Percentiles rank a stretch among this genome's conserved stretches.
These are phyloP conservation scores for Drosophila ambigua DNA, from an alignment of 1,140 invertebrate genomes.

Conservation along the genomic window DNA sequence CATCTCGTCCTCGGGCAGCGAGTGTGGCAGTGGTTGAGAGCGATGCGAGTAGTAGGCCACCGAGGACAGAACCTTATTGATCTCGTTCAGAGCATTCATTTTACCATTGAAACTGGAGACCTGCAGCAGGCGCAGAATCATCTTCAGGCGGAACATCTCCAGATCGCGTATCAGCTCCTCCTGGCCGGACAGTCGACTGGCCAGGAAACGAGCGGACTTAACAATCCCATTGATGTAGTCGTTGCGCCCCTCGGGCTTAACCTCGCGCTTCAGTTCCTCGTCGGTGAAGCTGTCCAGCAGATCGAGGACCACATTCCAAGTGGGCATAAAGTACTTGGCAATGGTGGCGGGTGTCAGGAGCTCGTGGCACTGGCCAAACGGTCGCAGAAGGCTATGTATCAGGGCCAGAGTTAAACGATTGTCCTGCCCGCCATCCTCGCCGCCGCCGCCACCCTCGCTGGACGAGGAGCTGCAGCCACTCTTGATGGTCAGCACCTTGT, in stretches of 20 bases:
- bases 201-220: conserved; percentile 94
- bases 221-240: conserved; percentile 96
- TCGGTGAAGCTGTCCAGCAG: conserved; percentile 97
- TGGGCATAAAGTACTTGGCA: conserved; percentile 96
- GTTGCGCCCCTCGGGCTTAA: conserved; percentile 97
- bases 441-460: conserved; percentile 46
- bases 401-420: conserved; percentile 89
- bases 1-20: conserved; percentile 88
- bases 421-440: conserved; percentile 66
- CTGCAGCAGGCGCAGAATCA: conserved; percentile 97
- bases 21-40: conserved; percentile 85
- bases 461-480: conserved; percentile 3
- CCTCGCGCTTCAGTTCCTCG: conserved; percentile 98
- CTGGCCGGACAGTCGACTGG: conserved; percentile 90
- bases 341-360: conserved; percentile 95
- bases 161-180: conserved; percentile 94
- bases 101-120: conserved; percentile 99
- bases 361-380: conserved; percentile 97
- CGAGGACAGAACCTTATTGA: conserved; percentile 97
- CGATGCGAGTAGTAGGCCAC: conserved; percentile 93
- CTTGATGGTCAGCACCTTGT: conserved; percentile 51
- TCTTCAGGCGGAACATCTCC: conserved; percentile 97
- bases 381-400: conserved; percentile 93
- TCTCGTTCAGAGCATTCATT: conserved; percentile 99
- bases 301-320: conserved; percentile 96